Evolutionary conservation across 2,888 invertebrate species (phyloP).

Genomic region (Asteroscopus sphinx): DNA sequence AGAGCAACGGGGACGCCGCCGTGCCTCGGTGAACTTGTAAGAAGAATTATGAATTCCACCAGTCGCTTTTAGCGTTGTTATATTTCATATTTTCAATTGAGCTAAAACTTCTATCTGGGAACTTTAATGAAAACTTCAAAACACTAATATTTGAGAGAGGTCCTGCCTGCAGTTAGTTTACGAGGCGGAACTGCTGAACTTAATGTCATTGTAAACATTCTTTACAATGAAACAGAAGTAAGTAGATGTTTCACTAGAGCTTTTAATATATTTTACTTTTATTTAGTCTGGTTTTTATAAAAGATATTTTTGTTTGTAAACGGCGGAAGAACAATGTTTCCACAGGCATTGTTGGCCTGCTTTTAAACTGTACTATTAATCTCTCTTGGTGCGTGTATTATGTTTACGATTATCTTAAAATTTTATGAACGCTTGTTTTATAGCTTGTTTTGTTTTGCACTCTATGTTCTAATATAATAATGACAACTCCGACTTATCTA

Average conservation of each 20-base stretch:
- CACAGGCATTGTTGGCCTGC: conserved; percentile 10
- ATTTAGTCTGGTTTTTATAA: not conserved
- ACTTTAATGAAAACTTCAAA: conserved; percentile 47
- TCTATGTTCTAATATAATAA: too few relatives aligned
- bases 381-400: conserved; percentile 11
- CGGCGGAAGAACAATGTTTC: conserved; percentile 4
- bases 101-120: conserved; percentile 50
- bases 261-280: conserved; percentile 7
- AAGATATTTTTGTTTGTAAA: not conserved
- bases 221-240: conserved; percentile 8
- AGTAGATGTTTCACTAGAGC: conserved; percentile 4
- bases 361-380: conserved; percentile 27
- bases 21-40: conserved; percentile 70
- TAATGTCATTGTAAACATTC: conserved; percentile 7
- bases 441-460: not conserved
- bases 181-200: conserved; percentile 1
- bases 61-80: conserved; percentile 68
- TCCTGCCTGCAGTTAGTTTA: conserved; percentile 9
- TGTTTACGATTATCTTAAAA: conserved; percentile 1
- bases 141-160: conserved; percentile 29
- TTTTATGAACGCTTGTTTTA: not conserved
- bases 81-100: conserved; percentile 70
- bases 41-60: conserved; percentile 78
- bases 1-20: conserved; percentile 59
- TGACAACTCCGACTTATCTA: too few relatives aligned